Evolutionary conservation across 2,113 vertebrate genomes (phyloP).

Genomic region (Uropsilus gracilis): DNA sequence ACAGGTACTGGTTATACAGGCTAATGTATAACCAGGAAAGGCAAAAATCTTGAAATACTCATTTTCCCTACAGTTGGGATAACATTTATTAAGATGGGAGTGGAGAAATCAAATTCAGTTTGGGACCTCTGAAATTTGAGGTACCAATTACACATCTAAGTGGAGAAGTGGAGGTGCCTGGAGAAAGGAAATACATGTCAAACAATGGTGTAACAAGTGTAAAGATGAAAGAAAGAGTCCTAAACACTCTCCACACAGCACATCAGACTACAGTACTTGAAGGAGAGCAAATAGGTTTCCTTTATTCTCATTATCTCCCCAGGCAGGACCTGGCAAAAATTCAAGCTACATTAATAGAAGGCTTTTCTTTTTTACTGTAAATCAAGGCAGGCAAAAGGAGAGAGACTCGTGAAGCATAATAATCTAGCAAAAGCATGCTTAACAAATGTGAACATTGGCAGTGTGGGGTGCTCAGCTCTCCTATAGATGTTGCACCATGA

Average conservation of each 20-base stretch:
- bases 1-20: too few relatives aligned
- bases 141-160: background rate
- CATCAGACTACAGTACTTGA: background rate
- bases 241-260: background rate
- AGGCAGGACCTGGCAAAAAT: constrained; percentile 5
- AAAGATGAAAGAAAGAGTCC: background rate
- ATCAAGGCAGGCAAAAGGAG: background rate
- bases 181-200: constrained; percentile 2
- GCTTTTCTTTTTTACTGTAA: constrained; percentile 4
- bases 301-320: background rate
- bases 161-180: background rate
- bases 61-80: too few relatives aligned
- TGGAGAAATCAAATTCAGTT: background rate
- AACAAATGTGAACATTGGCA: background rate
- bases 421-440: background rate
- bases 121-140: background rate
- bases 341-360: constrained; percentile 28
- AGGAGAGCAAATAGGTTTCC: background rate
- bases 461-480: background rate
- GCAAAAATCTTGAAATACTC: too few relatives aligned
- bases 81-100: background rate
- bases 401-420: background rate
- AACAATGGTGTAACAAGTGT: background rate
- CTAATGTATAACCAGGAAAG: too few relatives aligned
- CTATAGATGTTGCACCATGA: background rate